Conservation (phyloP, 2,797 vertebrate genomes). For the Scolopax rusticola region DNA sequence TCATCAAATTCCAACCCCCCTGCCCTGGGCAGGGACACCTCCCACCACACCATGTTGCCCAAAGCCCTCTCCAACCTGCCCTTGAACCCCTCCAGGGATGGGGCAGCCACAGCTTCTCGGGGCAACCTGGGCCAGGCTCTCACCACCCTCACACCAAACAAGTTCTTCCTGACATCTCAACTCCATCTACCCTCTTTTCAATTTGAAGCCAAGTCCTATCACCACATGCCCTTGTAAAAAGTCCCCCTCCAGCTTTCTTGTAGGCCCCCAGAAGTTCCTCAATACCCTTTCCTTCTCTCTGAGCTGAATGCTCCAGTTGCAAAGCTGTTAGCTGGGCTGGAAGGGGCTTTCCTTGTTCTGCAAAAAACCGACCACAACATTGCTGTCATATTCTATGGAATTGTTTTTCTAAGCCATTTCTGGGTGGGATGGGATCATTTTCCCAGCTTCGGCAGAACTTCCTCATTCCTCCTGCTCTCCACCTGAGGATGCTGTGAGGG, state of each 20-base stretch:
- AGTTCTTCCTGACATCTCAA: not conserved
- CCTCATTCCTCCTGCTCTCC: not conserved
- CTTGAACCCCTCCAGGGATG: not conserved
- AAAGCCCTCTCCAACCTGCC: not conserved
- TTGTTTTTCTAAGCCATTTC: not conserved
- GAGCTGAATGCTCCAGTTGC: accelerated
- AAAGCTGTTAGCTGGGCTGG: not conserved
- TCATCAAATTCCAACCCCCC: not conserved
- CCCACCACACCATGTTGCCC: not conserved
- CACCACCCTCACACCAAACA: not conserved
- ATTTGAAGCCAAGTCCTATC: not conserved
- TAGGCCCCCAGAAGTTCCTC: not conserved
- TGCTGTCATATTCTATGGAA: accelerated
- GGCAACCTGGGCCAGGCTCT: not conserved
- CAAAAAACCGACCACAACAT: accelerated
- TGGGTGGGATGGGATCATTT: not conserved
- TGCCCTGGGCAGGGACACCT: not conserved
- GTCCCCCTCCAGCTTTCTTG: not conserved
- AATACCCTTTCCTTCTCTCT: not conserved
- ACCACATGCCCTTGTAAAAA: not conserved
- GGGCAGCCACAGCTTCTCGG: not conserved
- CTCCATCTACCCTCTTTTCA: not conserved
- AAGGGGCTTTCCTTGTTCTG: not conserved
- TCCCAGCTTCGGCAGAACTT: not conserved
- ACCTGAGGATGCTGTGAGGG: not conserved